Base-by-base conservation (phyloP, 2,113 vertebrate species). In the Tachysurus fulvidraco region DNA sequence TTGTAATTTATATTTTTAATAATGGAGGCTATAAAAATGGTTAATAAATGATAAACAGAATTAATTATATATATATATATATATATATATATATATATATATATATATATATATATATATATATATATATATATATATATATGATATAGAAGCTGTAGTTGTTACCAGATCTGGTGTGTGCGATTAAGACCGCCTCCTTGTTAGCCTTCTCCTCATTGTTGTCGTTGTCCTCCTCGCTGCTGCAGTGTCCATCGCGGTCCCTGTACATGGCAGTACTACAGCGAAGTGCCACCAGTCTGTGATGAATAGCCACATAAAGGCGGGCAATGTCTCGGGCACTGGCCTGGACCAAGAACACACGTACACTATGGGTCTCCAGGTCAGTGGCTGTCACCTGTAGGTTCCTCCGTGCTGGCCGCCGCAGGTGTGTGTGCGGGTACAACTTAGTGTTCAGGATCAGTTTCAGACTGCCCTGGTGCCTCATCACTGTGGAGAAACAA, bases 371-470 rank as follows among this genome's bases (percentile, higher is more conserved):
- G 30, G 95, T 95, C 82, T 93, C 93, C 89, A 96, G 93, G 81
- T 96, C 95, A 36, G 95, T 95, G 67, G 96, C 96, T 41, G 94
- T 96, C 91, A 97, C 92, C 67, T 91, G 94, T 85, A 96, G 81
- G 83, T 93, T 96, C 76, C 91, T 95, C 28, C 93, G 90, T 73
- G 92, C 95, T n/a, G 93, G 93, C 90, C 90, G 94, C 88, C 95
- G 93, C 89, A 97, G 88, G 86, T 95, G 90, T 93, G 96, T 97
- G 78, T 95, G 94, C 54, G 93, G 88, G 93, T 95, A 97, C 78
- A 97, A 93, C 73, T 94, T 95, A 83, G 95, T 95, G 60, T 97
- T 97, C 73, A 97, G 95, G 90, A 97, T 95, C 86, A 97, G 90
- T 86, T 93, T 95, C 88, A 96, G 93, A 83, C 92, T 96, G 82